Percentiles rank a stretch among this genome's conserved stretches.
Evolutionary conservation across 1,140 invertebrate species (phyloP).

Genomic region (Metopolophium dirhodum): DNA sequence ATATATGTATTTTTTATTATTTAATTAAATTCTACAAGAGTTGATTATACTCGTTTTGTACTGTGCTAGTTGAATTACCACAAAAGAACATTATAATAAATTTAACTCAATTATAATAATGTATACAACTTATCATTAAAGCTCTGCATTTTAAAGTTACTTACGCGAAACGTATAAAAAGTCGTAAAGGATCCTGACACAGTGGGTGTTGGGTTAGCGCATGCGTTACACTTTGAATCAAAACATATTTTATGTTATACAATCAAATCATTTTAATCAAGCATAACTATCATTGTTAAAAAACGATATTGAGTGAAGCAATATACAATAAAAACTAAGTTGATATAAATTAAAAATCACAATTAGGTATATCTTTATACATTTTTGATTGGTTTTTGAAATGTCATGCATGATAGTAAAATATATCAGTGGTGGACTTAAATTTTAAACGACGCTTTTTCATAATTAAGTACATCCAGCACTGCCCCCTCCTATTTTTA

Average conservation of each 20-base stretch:
- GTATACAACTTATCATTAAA: not conserved
- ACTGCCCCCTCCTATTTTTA: no score
- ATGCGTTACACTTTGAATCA: not conserved
- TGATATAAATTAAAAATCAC: not conserved
- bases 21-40: not conserved
- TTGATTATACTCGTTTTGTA: not conserved
- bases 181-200: not conserved
- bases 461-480: no score
- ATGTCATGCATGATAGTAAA: no score
- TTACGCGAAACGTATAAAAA: not conserved
- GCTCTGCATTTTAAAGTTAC: not conserved
- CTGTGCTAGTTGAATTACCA: not conserved
- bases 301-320: not conserved
- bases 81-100: not conserved
- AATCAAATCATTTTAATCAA: not conserved
- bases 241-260: not conserved
- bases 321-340: not conserved
- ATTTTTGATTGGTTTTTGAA: not conserved
- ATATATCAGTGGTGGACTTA: no score
- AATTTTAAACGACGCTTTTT: no score
- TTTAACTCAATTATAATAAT: conserved; percentile 15
- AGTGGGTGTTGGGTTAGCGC: not conserved
- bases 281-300: not conserved
- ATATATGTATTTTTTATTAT: not conserved
- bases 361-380: not conserved